Evolutionary conservation across 2,113 vertebrate genomes (phyloP), one percentile per base, ranked within the genome.

Genomic region (Eulacestoma nigropectus): DNA sequence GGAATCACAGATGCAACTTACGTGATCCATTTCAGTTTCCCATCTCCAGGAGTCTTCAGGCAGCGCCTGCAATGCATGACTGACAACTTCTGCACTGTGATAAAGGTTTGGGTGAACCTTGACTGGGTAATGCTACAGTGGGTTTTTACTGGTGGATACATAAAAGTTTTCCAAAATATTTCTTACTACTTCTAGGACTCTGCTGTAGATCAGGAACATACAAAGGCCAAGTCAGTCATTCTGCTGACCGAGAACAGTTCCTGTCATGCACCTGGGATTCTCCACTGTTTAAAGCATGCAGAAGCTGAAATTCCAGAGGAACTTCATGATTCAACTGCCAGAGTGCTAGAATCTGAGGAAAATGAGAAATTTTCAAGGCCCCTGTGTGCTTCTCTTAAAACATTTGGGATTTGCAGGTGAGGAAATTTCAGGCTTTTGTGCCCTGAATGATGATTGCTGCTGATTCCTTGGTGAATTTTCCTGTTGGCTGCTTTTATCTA

Each of bases 341-440:
- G 97, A 6, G 82, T 98, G 9, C 80, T 97, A 8, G 94, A 95
- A 65, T 98, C 97, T 86, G 97, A 97, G 64, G 98, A 99, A 89
- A 89, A 97, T 1, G 92, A 94, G 56, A 99, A 99, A 91, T 90
- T 78, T 16, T 39, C 68, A 60, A 95, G 94, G 50, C 98, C 98
- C 3, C 93, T 99, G 11, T 99, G 99, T 96, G 82, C 78, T 9
- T 97, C 93, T 91, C 96, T 99, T 52, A 99, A 99, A 97, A 93
- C 96, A 64, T 98, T 98, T 59, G 99, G 99, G 50, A 97, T 98
- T 95, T 99, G 99, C 98, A 99, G 98, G 99, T 99, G 90, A 97
- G 92, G 35, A 86, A n/a, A 35, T 65, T 17, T 1, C 21, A 56
- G 8, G 2, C 7, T 78, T 77, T 73, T 81, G 7, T 86, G 13